phyloP scores from a whole-genome alignment of 2,888 invertebrate genomes.

The Villa cingulata region DNA sequence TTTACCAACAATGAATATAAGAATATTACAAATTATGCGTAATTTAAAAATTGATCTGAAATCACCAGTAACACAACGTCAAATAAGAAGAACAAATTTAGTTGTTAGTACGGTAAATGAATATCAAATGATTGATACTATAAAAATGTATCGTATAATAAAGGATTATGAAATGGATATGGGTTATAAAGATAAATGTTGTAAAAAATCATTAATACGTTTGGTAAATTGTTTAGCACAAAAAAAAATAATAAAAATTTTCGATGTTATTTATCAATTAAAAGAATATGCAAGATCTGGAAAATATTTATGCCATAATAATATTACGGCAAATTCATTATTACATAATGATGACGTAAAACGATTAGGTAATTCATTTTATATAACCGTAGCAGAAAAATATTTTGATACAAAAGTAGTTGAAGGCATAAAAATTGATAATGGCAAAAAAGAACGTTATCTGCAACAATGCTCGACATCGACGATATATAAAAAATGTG shows the following conservation, averaged over 20 bases:
- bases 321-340: slow-evolving; percentile 22
- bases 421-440: slow-evolving; percentile 9
- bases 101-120: slow-evolving; percentile 47
- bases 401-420: not conserved
- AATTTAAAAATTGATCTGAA: not conserved
- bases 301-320: slow-evolving; percentile 24
- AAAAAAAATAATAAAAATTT: slow-evolving; percentile 20
- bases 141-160: slow-evolving; percentile 40
- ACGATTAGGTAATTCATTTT: not conserved
- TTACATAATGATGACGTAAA: slow-evolving; percentile 22
- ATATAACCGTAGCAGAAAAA: not conserved
- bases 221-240: slow-evolving; percentile 43
- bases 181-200: slow-evolving; percentile 44
- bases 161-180: slow-evolving; percentile 40
- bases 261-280: slow-evolving; percentile 23
- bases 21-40: not conserved
- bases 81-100: slow-evolving; percentile 43
- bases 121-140: slow-evolving; percentile 44
- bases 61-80: slow-evolving; percentile 14
- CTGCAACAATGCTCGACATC: not conserved
- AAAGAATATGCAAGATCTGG: slow-evolving; percentile 21
- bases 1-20: not conserved
- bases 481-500: slow-evolving; percentile 12
- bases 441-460: not conserved
- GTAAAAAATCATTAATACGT: slow-evolving; percentile 45